Evolutionary conservation across 1,140 invertebrate species (phyloP), one percentile per base, ranked within the genome.

Genomic region (Bombus impatiens): DNA sequence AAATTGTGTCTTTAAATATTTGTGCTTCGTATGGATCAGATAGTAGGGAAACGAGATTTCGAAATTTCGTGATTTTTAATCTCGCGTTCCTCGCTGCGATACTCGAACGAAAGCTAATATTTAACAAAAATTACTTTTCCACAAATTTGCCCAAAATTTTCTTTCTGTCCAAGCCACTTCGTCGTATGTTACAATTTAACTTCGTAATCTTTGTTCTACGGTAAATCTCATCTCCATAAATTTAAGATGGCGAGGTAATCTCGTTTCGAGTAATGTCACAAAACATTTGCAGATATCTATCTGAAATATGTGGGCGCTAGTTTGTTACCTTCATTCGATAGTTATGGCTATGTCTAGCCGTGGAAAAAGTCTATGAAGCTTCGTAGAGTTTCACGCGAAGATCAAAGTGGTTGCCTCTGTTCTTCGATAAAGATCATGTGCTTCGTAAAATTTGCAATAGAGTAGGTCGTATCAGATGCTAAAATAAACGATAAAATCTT

Each of bases 181-280:
- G 18, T 22, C 47, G 6, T 22, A 53, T 2, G 18, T 53, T 53
- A 22, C 5, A 22, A 53, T 22, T 53, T 0, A 53, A 22, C 47
- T 53, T 53, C 47, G 22, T 22, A 22, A 53, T 53, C 47, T 22
- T 22, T 22, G 47, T 22, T 53, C 18, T 6, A 8, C 59, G 59
- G 3, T 12, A n/a, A 62, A 72, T 22, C 37, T 40, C 70, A 72
- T 72, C 74, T 76, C 74, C 47, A 57, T 76, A 53, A 76, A 76
- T 37, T 53, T 32, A 12, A 25, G 10, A 76, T 37, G 28, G 22
- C 35, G 37, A 72, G n/a, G 37, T 15, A 40, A 28, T 42, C n/a
- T 22, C 1, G 22, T 32, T 4, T 6, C 32, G 1, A 10, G 37
- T 15, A 72, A 72, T 42, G 10, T 72, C 70, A 5, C 6, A 5